These are phyloP conservation scores for Eurois occulta DNA, from an alignment of 2,888 invertebrate genomes.

Conservation along the genomic window DNA sequence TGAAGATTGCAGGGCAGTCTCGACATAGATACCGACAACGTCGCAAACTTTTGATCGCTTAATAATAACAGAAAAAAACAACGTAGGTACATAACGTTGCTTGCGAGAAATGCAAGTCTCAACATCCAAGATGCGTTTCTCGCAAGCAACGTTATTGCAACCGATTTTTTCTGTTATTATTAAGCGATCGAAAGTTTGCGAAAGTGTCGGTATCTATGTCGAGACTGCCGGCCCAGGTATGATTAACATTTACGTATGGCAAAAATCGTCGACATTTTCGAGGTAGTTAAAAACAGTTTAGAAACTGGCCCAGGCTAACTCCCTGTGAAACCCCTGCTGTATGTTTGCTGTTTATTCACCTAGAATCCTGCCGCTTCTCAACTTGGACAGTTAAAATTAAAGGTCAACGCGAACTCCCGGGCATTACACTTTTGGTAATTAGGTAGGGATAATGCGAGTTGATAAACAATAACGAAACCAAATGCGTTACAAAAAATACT, in stretches of 20 bases:
- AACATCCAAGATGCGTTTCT: too few relatives aligned
- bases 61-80: too few relatives aligned
- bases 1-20: not conserved
- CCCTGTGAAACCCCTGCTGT: not conserved
- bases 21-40: too few relatives aligned
- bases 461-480: constrained; percentile 17
- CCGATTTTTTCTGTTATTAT: too few relatives aligned
- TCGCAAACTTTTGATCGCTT: too few relatives aligned
- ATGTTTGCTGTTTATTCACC: not conserved
- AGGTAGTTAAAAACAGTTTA: not conserved
- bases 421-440: constrained; percentile 25
- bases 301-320: not conserved
- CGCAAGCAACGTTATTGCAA: too few relatives aligned
- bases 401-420: constrained; percentile 22
- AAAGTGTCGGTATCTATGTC: too few relatives aligned
- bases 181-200: too few relatives aligned
- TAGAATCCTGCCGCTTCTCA: not conserved
- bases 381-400: not conserved
- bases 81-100: too few relatives aligned
- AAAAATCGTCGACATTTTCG: not conserved
- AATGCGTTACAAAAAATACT: not conserved
- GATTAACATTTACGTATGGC: not conserved
- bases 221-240: too few relatives aligned
- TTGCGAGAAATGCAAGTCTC: too few relatives aligned
- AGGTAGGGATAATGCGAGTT: constrained; percentile 11